Evolutionary conservation across 2,888 invertebrate species (phyloP).

Genomic region (Cheilosia variabilis): DNA sequence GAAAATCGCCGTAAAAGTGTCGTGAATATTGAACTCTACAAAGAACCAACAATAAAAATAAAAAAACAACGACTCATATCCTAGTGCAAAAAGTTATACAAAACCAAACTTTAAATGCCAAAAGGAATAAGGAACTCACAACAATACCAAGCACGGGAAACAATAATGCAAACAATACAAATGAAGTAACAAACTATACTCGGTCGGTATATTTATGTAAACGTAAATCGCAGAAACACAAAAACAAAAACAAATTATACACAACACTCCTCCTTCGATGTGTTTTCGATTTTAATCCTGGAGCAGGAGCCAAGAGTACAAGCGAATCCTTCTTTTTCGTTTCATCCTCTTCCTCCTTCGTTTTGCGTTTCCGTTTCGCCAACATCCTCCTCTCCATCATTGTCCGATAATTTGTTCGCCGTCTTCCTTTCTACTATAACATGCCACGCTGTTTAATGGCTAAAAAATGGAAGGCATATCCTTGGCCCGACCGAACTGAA

Average conservation of each 20-base stretch:
- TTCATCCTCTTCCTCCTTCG: slow-evolving; percentile 61
- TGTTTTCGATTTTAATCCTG: slow-evolving; percentile 78
- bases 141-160: slow-evolving; percentile 49
- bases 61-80: slow-evolving; percentile 42
- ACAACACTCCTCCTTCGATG: slow-evolving; percentile 41
- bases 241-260: slow-evolving; percentile 4
- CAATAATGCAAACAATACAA: slow-evolving; percentile 61
- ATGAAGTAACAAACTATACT: slow-evolving; percentile 50
- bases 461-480: slow-evolving; percentile 96
- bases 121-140: slow-evolving; percentile 61
- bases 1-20: slow-evolving; percentile 42
- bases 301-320: slow-evolving; percentile 74
- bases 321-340: slow-evolving; percentile 72
- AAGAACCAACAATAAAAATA: slow-evolving; percentile 21
- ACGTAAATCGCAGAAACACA: slow-evolving; percentile 21
- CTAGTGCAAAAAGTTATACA: slow-evolving; percentile 10
- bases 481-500: slow-evolving; percentile 88
- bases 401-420: slow-evolving; percentile 49
- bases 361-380: slow-evolving; percentile 64
- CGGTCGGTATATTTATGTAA: slow-evolving; percentile 74
- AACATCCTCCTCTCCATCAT: slow-evolving; percentile 30
- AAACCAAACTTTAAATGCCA: slow-evolving; percentile 60
- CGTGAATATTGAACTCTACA: slow-evolving; percentile 49
- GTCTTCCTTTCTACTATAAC: slow-evolving; percentile 80
- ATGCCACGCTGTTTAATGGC: slow-evolving; percentile 98